phyloP scores from a whole-genome alignment of 2,797 vertebrate species.

The Periparus ater region DNA sequence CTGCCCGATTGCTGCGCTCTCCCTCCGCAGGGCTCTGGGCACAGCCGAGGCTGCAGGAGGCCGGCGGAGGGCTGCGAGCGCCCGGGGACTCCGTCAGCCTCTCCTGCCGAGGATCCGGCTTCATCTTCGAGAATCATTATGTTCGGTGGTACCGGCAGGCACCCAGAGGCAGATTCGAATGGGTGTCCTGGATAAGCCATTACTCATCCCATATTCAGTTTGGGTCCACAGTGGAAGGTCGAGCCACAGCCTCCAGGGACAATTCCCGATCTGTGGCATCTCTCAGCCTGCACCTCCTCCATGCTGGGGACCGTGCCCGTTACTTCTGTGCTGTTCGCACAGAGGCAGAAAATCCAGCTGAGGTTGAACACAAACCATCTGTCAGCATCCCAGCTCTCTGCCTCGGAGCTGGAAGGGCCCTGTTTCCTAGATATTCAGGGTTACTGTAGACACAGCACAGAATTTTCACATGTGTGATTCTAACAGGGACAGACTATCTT shows the following conservation, averaged over 20 bases:
- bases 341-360: neutral
- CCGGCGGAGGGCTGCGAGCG: neutral
- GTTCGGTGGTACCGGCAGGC: neutral
- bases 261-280: neutral
- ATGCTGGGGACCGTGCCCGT: neutral
- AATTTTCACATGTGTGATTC: neutral
- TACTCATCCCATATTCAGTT: neutral
- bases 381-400: neutral
- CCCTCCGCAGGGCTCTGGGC: neutral
- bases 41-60: neutral
- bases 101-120: rapidly evolving
- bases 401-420: neutral
- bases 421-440: neutral
- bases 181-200: neutral
- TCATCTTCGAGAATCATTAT: neutral
- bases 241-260: neutral
- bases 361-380: neutral
- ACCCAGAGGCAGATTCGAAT: neutral
- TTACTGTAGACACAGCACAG: neutral
- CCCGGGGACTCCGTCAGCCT: neutral
- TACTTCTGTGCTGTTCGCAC: neutral
- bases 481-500: neutral
- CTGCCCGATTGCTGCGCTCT: neutral
- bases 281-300: neutral
- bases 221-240: neutral